These are phyloP conservation scores for Halocaridina rubra DNA, from an alignment of 2,888 invertebrate genomes.

Conservation along the genomic window DNA sequence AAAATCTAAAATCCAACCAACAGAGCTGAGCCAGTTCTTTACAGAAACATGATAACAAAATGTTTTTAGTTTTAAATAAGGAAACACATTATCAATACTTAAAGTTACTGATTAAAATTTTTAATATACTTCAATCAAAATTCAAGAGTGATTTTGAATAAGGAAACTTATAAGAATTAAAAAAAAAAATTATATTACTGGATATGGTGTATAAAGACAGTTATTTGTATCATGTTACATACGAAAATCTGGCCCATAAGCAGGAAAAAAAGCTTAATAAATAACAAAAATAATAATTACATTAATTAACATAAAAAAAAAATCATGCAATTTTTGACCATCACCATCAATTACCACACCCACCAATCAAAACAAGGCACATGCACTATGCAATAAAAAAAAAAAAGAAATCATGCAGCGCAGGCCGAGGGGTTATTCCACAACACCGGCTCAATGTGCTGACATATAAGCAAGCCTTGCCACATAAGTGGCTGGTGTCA, in stretches of 20 bases:
- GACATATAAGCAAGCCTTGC: too few species aligned
- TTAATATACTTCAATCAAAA: too few species aligned
- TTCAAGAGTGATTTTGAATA: too few species aligned
- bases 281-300: too few species aligned
- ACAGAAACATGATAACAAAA: background rate
- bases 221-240: too few species aligned
- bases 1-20: slow-evolving; percentile 34
- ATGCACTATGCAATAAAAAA: slow-evolving; percentile 43
- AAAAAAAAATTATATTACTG: slow-evolving; percentile 14
- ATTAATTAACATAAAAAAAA: too few species aligned
- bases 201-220: too few species aligned
- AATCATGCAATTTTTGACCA: slow-evolving; percentile 30
- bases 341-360: slow-evolving; percentile 46
- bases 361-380: slow-evolving; percentile 9
- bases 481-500: too few species aligned
- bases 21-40: slow-evolving; percentile 11
- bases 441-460: background rate
- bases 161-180: too few species aligned
- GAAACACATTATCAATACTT: too few species aligned
- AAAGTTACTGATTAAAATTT: too few species aligned
- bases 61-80: too few species aligned
- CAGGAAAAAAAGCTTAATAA: slow-evolving; percentile 40
- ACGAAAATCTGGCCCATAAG: slow-evolving; percentile 24
- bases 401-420: slow-evolving; percentile 42
- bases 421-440: background rate